Evolutionary conservation across 2,888 invertebrate genomes (phyloP).

Genomic region (Oasisia sp.): DNA sequence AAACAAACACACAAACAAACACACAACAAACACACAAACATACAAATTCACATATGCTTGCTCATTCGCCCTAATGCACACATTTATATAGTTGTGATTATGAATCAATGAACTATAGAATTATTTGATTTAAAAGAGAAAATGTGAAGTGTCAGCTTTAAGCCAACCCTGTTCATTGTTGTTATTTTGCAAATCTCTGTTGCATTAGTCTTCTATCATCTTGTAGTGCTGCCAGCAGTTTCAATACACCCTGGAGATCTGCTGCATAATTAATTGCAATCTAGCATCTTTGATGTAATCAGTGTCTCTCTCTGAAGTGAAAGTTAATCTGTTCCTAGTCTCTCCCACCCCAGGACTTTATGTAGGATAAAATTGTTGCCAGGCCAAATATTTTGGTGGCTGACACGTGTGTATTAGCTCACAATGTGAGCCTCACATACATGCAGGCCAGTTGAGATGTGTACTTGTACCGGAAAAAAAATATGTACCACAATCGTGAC

Average conservation of each 20-base stretch:
- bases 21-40: too few species aligned
- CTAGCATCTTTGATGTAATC: slow-evolving; percentile 2
- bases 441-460: too few species aligned
- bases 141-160: background rate
- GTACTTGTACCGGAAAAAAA: too few species aligned
- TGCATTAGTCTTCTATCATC: background rate
- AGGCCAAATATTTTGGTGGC: too few species aligned
- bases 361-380: too few species aligned
- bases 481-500: too few species aligned
- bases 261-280: background rate
- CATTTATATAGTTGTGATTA: background rate
- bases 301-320: background rate
- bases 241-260: background rate
- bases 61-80: too few species aligned
- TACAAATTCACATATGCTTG: too few species aligned
- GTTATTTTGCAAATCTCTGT: background rate
- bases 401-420: too few species aligned
- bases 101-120: background rate
- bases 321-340: background rate
- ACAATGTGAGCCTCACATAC: too few species aligned
- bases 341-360: background rate
- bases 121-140: background rate
- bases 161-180: background rate
- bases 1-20: too few species aligned
- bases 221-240: background rate